Base-by-base conservation (phyloP, 2,888 invertebrate genomes). In the Chrysolina americana region DNA sequence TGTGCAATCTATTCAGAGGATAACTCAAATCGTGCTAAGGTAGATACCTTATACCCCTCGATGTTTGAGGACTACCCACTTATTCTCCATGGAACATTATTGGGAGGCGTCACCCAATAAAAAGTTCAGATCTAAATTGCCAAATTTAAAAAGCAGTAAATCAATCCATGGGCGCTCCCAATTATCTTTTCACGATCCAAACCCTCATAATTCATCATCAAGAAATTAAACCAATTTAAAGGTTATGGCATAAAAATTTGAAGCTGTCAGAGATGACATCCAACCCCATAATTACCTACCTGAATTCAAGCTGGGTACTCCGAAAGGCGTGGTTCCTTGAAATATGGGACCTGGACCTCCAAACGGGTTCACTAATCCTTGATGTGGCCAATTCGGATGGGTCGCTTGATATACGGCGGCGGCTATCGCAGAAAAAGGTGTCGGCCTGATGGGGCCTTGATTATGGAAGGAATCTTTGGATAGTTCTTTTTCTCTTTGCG, bases 361-460 rank as follows among this genome's bases (percentile, higher is more conserved):
- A 80, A 88, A 88, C 19, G 89, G 89, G 77, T 91, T 90, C 70
- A 93, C 89, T 64, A 92, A 90, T 19, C 82, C 90, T 89, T 92
- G 91, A 83, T 92, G 92, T 0, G 93, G 92, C 89, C 89, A 89
- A 72, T 88, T 88, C 19, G 88, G 87, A 82, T 88, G 88, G 19
- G 88, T 87, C 68, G 88, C 88, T 80, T 88, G 87, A 74, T 89
- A 88, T 70, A 94, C 94, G 75, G 94, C 94, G 74, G 93, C 93
- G 64, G 92, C 92, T 71, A 93, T 84, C 21, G 93, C 93, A 84
- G 93, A 94, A 88, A 94, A 94, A 21, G 94, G 94, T 74, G 94
- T 94, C 78, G 94, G 94, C 81, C 94, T 87, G 76, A 95, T 94
- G 23, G 93, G 93, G 44, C 91, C 92, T 83, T 91, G 91, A 82